These are phyloP conservation scores for Epistrophe eligans DNA, from an alignment of 2,888 invertebrate genomes.

Conservation along the genomic window DNA sequence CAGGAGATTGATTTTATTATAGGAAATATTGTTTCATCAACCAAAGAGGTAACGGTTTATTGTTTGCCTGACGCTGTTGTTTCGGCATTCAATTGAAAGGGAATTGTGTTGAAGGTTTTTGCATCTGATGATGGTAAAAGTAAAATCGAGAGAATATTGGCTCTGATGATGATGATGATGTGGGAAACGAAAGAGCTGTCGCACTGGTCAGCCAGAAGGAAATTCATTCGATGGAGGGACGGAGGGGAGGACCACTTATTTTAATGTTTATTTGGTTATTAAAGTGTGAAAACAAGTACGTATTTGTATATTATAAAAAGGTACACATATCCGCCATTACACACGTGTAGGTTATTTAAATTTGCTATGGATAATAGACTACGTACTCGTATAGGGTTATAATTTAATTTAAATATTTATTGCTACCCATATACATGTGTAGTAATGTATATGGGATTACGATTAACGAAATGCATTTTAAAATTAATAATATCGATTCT, in stretches of 20 bases:
- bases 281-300: constrained; percentile 67
- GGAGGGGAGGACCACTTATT: constrained; percentile 33
- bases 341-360: constrained; percentile 1
- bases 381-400: constrained; percentile 14
- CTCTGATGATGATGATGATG: constrained; percentile 19
- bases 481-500: not conserved
- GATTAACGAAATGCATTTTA: constrained; percentile 7
- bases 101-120: constrained; percentile 48
- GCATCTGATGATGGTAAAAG: constrained; percentile 22
- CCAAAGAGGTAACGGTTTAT: constrained; percentile 57
- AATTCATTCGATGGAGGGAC: not conserved
- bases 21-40: constrained; percentile 72
- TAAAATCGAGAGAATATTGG: constrained; percentile 5
- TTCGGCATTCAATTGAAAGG: constrained; percentile 58
- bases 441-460: not conserved
- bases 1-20: constrained; percentile 76
- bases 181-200: not conserved
- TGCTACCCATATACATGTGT: not conserved
- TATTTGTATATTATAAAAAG: constrained; percentile 44
- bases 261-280: constrained; percentile 75
- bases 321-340: not conserved
- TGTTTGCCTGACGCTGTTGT: constrained; percentile 61
- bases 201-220: not conserved
- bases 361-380: constrained; percentile 22
- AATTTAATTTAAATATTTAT: constrained; percentile 65